These are phyloP conservation scores for Endomychus coccineus DNA, from an alignment of 2,888 invertebrate genomes.

Conservation along the genomic window DNA sequence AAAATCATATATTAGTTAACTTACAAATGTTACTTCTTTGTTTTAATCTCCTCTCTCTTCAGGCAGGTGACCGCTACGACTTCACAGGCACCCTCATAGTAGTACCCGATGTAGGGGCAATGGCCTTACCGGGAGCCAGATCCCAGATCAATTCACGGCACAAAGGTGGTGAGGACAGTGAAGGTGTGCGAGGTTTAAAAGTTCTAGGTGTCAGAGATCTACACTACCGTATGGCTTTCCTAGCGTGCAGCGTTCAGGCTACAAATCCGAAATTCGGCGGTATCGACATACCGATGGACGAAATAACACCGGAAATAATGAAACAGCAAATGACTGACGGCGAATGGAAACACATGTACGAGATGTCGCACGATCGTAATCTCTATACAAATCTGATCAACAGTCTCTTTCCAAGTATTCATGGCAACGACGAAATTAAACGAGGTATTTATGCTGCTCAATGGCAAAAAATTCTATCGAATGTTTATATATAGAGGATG, in stretches of 20 bases:
- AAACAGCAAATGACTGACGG: conserved; percentile 88
- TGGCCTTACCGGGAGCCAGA: conserved; percentile 79
- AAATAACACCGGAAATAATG: conserved; percentile 86
- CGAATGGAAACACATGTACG: conserved; percentile 92
- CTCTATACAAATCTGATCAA: conserved; percentile 84
- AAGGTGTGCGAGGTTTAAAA: conserved; percentile 52
- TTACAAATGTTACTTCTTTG: background rate
- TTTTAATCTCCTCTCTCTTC: too few relatives aligned
- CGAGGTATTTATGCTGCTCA: conserved; percentile 67
- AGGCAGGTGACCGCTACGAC: conserved; percentile 75
- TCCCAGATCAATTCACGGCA: conserved; percentile 74
- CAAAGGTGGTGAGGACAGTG: conserved; percentile 62
- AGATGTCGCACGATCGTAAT: conserved; percentile 92
- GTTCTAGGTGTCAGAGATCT: conserved; percentile 81
- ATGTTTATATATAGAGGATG: too few relatives aligned
- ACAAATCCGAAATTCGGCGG: conserved; percentile 85
- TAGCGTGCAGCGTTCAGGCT: conserved; percentile 86
- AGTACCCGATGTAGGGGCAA: conserved; percentile 88
- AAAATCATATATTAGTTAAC: too few relatives aligned
- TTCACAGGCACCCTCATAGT: conserved; percentile 95
- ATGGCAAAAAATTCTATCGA: too few relatives aligned
- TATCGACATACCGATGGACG: conserved; percentile 74
- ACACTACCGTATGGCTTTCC: conserved; percentile 82
- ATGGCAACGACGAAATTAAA: conserved; percentile 96
- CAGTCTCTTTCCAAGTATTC: conserved; percentile 91